Evolutionary conservation across 1,140 invertebrate genomes (phyloP), one percentile per base, ranked within the genome.

Genomic region (Atta colombica): DNA sequence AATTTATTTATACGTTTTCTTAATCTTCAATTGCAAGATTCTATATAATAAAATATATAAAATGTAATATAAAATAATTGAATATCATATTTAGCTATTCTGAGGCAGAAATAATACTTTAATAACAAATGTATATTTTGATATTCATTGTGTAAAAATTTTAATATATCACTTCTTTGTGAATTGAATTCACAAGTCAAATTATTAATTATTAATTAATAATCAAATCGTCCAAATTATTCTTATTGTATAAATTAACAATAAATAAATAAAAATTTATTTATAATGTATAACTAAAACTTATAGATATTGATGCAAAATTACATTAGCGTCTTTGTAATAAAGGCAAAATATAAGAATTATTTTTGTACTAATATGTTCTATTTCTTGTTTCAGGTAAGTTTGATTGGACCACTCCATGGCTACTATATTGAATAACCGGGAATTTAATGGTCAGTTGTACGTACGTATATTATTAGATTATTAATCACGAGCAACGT

Each of bases 401-500:
- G 80, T 74, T 49, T 31, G 18, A 6, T 7, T n/a, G 35, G 12
- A 12, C 25, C 25, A 14, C 5, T 31, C 16, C 14, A n/a, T 39
- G 12, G 12, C 12, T 8, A 49, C 55, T n/a, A 60, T 21, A 53
- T 21, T 12, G n/a, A 35, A 35, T 28, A 69, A 69, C 18, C 39
- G 35, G 6, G 18, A 60, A 74, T 35, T 71, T 51, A 53, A 14
- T 80, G 45, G n/a, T 31, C 77, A 68, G 28, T 49, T 53, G 16
- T 25, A 82, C 53, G 68, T 72, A 82, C 68, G 53, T 82, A 82
- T 61, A 63, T 80, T 81, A 81, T 84, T 84, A 51, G 55, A 75
- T 84, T 84, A 75, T 84, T 84, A 84, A 84, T 84, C 58, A 61
- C n/a, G n/a, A 55, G 55, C 74, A 84, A 75, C 55, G 69, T 84